Evolutionary conservation across 1,140 invertebrate genomes (phyloP), one percentile per base, ranked within the genome.

Genomic region (Drosophila serrata): DNA sequence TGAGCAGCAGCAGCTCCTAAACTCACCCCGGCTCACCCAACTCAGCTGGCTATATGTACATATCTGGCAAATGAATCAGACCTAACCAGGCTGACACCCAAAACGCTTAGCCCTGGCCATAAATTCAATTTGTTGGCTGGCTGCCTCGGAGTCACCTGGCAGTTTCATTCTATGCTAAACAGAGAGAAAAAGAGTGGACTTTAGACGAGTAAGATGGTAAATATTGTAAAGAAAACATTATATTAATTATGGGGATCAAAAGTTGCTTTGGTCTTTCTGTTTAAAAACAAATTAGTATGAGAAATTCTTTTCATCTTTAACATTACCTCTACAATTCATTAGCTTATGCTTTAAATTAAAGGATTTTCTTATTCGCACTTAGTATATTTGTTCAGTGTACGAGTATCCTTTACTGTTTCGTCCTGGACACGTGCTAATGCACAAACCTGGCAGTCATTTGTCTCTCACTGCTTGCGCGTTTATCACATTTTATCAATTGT

Each of bases 401-500:
- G 6, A 22, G 31, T 29, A 29, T 42, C 33, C 37, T 35, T 15
- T 29, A 29, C 17, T 46, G 48, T 19, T 43, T 68, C 46, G 61
- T 55, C 46, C 55, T 51, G 60, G 64, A 67, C 69, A 82, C 79
- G 76, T 78, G 55, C 80, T 81, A 77, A 82, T 82, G 80, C 73
- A 88, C 68, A 90, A 88, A 84, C 77, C 77, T 85, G 77, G 61
- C 55, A 68, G 78, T 81, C 85, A 90, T 90, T 90, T 90, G 85
- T 90, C 85, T 90, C 81, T 57, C 61, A 64, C 65, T 77, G 42
- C 49, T 40, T 59, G 40, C 63, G 62, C 76, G 73, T 75, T 90
- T 88, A 90, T 90, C 85, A 85, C 85, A 87, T 90, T 90, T 90
- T 90, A 90, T 90, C 85, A 90, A 90, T 90, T 90, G 85, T 90